A percentile compares a stretch with the other conserved stretches of the same genome.
Conservation (phyloP, 2,888 invertebrate genomes). For the Scaptomyza cyrtandrae region DNA sequence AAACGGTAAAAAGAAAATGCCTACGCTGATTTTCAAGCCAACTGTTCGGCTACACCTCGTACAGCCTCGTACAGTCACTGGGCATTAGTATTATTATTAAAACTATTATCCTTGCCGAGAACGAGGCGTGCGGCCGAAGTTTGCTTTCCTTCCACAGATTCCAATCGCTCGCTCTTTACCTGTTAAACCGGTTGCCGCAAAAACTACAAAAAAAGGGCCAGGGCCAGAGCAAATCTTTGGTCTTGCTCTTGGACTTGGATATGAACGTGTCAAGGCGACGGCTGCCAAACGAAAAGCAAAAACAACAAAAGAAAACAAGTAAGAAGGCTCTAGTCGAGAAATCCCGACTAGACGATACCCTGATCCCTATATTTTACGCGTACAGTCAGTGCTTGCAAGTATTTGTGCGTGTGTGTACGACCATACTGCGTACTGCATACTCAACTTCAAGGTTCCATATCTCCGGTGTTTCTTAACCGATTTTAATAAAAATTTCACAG, state of each 20-base stretch:
- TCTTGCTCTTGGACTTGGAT: slow-evolving; percentile 37
- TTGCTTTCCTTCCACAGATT: slow-evolving; percentile 29
- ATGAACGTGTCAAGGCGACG: slow-evolving; percentile 71
- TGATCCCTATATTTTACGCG: too few species aligned
- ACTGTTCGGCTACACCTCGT: neutral
- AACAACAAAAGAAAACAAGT: neutral
- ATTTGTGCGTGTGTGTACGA: too few species aligned
- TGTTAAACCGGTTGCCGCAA: slow-evolving; percentile 74
- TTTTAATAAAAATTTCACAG: too few species aligned
- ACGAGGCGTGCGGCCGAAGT: slow-evolving; percentile 62
- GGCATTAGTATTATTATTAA: slow-evolving; percentile 24
- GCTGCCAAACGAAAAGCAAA: slow-evolving; percentile 33
- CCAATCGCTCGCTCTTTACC: slow-evolving; percentile 47
- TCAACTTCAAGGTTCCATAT: too few species aligned
- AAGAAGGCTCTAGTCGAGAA: too few species aligned
- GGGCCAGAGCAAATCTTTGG: slow-evolving; percentile 45
- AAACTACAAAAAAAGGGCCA: slow-evolving; percentile 60
- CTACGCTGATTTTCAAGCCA: slow-evolving; percentile 50
- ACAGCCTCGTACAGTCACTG: slow-evolving; percentile 67
- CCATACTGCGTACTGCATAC: too few species aligned
- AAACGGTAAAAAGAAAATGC: slow-evolving; percentile 45
- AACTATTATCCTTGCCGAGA: slow-evolving; percentile 65
- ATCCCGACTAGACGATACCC: too few species aligned
- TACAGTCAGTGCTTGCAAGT: too few species aligned
- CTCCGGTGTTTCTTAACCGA: too few species aligned